These are phyloP conservation scores for Scelioninae gen. 2 DNA, from an alignment of 2,888 invertebrate genomes.

Conservation along the genomic window DNA sequence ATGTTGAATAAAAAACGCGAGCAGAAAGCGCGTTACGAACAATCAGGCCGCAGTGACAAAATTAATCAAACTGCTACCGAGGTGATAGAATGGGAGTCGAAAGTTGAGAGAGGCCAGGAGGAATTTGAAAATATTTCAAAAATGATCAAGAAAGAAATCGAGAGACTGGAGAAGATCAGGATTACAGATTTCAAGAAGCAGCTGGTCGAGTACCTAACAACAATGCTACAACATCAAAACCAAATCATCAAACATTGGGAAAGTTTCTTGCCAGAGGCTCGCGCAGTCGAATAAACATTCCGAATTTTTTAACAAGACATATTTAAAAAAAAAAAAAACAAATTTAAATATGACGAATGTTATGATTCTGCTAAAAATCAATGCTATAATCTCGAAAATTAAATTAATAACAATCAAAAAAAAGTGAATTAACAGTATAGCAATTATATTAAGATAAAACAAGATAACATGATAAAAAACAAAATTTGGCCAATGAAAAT, in stretches of 20 bases:
- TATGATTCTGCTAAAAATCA: too few relatives aligned
- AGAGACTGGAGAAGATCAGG: slow-evolving; percentile 91
- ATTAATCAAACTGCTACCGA: slow-evolving; percentile 91
- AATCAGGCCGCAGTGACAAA: slow-evolving; percentile 93
- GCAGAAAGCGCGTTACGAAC: slow-evolving; percentile 92
- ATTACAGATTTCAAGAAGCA: slow-evolving; percentile 93
- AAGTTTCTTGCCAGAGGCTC: slow-evolving; percentile 95
- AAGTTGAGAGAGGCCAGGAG: slow-evolving; percentile 96
- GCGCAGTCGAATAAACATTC: slow-evolving; percentile 87
- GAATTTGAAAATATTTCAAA: slow-evolving; percentile 97
- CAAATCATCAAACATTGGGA: slow-evolving; percentile 97
- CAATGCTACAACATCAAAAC: slow-evolving; percentile 95
- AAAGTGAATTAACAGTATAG: too few relatives aligned
- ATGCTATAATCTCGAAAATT: too few relatives aligned
- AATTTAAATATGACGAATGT: slow-evolving; percentile 34
- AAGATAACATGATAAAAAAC: too few relatives aligned
- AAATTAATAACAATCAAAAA: too few relatives aligned
- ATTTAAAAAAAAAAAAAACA: slow-evolving; percentile 52
- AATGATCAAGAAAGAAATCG: slow-evolving; percentile 95
- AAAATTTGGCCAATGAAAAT: too few relatives aligned
- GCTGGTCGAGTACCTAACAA: slow-evolving; percentile 93
- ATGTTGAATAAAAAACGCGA: slow-evolving; percentile 96
- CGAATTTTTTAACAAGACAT: slow-evolving; percentile 45
- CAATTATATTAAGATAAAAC: too few relatives aligned
- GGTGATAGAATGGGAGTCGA: slow-evolving; percentile 97